Evolutionary conservation across 2,888 invertebrate species (phyloP).

Genomic region (Seira musarum): DNA sequence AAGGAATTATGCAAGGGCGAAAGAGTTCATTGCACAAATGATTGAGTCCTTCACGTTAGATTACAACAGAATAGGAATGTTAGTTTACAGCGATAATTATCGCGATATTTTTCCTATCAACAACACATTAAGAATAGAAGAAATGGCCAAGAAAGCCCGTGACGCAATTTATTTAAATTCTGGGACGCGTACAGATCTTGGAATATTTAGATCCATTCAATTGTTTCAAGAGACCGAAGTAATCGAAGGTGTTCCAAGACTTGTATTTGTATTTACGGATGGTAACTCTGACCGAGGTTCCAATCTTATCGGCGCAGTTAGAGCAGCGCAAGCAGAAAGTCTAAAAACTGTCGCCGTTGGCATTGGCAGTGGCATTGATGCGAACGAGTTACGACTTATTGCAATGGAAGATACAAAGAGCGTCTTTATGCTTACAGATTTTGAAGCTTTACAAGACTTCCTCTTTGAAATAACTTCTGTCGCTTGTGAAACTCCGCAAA

Average conservation of each 20-base stretch:
- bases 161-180: slow-evolving; percentile 16
- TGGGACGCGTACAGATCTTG: slow-evolving; percentile 49
- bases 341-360: slow-evolving; percentile 54
- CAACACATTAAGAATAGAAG: not conserved
- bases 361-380: slow-evolving; percentile 38
- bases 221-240: slow-evolving; percentile 3
- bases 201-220: slow-evolving; percentile 18
- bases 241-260: slow-evolving; percentile 37
- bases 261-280: slow-evolving; percentile 54
- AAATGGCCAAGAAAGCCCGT: slow-evolving; percentile 13
- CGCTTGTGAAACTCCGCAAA: slow-evolving; percentile 55
- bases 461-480: slow-evolving; percentile 38
- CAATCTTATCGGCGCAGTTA: not conserved
- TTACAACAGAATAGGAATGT: slow-evolving; percentile 16
- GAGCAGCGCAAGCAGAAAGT: not conserved
- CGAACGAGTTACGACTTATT: slow-evolving; percentile 35
- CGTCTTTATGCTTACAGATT: slow-evolving; percentile 37
- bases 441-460: slow-evolving; percentile 53
- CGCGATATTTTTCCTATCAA: slow-evolving; percentile 32
- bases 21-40: slow-evolving; percentile 48
- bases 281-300: slow-evolving; percentile 25
- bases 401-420: slow-evolving; percentile 23
- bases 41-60: slow-evolving; percentile 42
- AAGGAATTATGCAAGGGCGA: slow-evolving; percentile 36
- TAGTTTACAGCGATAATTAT: slow-evolving; percentile 8